Conservation (phyloP, 2,888 invertebrate genomes). For the Gerris lacustris region DNA sequence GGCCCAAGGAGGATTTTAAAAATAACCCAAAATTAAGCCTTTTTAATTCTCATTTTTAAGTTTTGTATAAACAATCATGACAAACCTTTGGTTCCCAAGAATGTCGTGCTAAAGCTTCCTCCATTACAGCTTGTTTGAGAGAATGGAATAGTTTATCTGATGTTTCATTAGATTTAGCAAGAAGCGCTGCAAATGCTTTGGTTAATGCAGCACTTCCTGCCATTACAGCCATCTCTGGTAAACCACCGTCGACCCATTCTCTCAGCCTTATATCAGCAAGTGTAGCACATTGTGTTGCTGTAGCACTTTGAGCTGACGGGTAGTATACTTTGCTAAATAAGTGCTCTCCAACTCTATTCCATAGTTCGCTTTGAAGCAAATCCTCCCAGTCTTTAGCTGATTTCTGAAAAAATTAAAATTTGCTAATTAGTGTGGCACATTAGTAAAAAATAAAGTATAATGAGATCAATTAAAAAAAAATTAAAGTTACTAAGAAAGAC, state of each 20-base stretch:
- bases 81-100: constrained; percentile 76
- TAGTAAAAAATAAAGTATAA: too few relatives aligned
- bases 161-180: constrained; percentile 40
- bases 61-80: background rate
- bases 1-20: too few relatives aligned
- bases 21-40: too few relatives aligned
- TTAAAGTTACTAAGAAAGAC: too few relatives aligned
- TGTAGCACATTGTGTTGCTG: constrained; percentile 82
- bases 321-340: constrained; percentile 87
- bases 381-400: constrained; percentile 88
- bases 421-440: too few relatives aligned
- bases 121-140: constrained; percentile 75
- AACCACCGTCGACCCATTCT: constrained; percentile 86
- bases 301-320: constrained; percentile 50
- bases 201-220: constrained; percentile 75
- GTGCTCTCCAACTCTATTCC: constrained; percentile 65
- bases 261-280: constrained; percentile 82
- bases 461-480: too few relatives aligned
- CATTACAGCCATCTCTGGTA: constrained; percentile 75
- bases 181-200: constrained; percentile 56
- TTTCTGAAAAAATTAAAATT: constrained; percentile 37
- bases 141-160: constrained; percentile 81
- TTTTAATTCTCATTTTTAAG: too few relatives aligned
- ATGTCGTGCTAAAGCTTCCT: constrained; percentile 73
- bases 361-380: constrained; percentile 59